phyloP scores from a whole-genome alignment of 2,797 vertebrate species.

The Propithecus deckenii region DNA sequence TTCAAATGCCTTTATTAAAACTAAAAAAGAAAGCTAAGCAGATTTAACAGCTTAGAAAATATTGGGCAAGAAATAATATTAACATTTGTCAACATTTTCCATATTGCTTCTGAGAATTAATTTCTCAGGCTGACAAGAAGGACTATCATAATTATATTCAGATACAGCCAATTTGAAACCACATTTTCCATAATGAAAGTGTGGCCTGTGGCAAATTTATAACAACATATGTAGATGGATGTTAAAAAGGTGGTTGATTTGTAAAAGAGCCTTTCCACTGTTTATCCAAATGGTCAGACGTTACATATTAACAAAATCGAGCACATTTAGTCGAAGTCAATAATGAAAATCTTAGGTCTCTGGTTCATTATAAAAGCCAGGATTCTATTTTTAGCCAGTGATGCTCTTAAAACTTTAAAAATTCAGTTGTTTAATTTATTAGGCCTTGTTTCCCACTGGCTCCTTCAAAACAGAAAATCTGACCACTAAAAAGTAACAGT shows the following conservation, averaged over 20 bases:
- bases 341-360: constrained; percentile 48
- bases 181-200: background rate
- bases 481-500: constrained; percentile 70
- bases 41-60: constrained; percentile 29
- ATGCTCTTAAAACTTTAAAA: constrained; percentile 62
- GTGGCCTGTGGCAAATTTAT: background rate
- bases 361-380: constrained; percentile 12
- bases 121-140: constrained; percentile 30
- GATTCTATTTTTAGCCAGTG: constrained; percentile 45
- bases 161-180: constrained; percentile 25
- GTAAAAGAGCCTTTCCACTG: background rate
- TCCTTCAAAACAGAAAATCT: constrained; percentile 73
- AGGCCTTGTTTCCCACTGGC: constrained; percentile 49
- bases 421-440: constrained; percentile 79
- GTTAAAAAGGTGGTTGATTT: background rate
- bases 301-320: background rate
- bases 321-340: background rate
- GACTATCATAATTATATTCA: constrained; percentile 39
- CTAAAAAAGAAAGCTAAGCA: background rate
- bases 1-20: constrained; percentile 13
- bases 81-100: constrained; percentile 49
- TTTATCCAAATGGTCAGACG: background rate
- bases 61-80: background rate
- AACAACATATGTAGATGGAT: background rate
- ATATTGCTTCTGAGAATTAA: constrained; percentile 27